A percentile compares a stretch with the other conserved stretches of the same genome.
Evolutionary conservation across 2,888 invertebrate species (phyloP).

Genomic region (Drosophila lutescens): DNA sequence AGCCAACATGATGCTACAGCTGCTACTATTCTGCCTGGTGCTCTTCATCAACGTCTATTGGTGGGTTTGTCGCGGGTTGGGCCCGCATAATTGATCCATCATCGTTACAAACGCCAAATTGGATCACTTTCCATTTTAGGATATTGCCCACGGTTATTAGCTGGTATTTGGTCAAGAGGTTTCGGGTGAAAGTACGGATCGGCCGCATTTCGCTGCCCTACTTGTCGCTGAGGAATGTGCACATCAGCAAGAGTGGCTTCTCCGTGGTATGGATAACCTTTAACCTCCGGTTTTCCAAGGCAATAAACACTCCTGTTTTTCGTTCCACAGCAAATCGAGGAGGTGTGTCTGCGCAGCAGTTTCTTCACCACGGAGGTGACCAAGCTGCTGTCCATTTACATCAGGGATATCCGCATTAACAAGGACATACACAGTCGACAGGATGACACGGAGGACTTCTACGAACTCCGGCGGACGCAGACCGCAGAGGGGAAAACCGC

Average conservation of each 20-base stretch:
- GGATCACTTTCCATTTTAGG: conserved; percentile 85
- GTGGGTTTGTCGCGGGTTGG: conserved; percentile 59
- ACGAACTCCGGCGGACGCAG: conserved; percentile 79
- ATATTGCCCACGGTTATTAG: conserved; percentile 90
- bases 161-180: conserved; percentile 92
- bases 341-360: conserved; percentile 93
- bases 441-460: conserved; percentile 70
- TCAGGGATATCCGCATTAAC: conserved; percentile 91
- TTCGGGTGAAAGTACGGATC: conserved; percentile 91
- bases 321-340: conserved; percentile 90
- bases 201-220: conserved; percentile 93
- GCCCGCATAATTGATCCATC: conserved; percentile 5
- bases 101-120: conserved; percentile 5
- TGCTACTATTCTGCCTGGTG: conserved; percentile 68
- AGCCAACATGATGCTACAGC: conserved; percentile 75
- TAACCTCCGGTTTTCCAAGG: neutral
- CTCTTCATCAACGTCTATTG: conserved; percentile 80
- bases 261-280: conserved; percentile 87
- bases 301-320: conserved; percentile 1
- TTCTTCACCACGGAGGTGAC: conserved; percentile 95
- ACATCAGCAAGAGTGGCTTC: conserved; percentile 91
- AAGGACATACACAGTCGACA: conserved; percentile 88
- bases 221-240: conserved; percentile 90
- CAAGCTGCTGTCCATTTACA: conserved; percentile 92
- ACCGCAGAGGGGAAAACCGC: conserved; percentile 17